Evolutionary conservation across 2,888 invertebrate species (phyloP).

Genomic region (Macaria liturata): DNA sequence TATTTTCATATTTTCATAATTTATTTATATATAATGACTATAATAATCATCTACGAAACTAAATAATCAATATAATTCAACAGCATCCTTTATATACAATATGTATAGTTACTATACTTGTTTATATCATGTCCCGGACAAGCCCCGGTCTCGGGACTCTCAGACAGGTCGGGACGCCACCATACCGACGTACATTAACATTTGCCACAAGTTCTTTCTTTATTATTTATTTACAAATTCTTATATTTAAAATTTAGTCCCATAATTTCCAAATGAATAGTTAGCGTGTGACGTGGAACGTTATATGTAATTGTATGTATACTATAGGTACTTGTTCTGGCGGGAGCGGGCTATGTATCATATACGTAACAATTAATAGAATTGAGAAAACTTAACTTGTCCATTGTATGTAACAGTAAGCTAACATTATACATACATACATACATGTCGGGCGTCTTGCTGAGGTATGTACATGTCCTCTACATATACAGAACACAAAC

Average conservation of each 20-base stretch:
- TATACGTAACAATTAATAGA: constrained; percentile 60
- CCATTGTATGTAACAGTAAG: constrained; percentile 14
- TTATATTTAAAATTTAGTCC: constrained; percentile 79
- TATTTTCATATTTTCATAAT: constrained; percentile 72
- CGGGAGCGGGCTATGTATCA: constrained; percentile 18
- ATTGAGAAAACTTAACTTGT: constrained; percentile 69
- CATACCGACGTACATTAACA: constrained; percentile 65
- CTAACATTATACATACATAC: constrained; percentile 6
- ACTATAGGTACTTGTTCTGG: constrained; percentile 26
- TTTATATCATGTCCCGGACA: constrained; percentile 43
- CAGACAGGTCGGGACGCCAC: too few species aligned
- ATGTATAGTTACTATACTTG: constrained; percentile 72
- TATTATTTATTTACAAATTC: constrained; percentile 78
- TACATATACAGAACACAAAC: too few species aligned
- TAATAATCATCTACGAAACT: constrained; percentile 81
- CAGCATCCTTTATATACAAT: constrained; percentile 81
- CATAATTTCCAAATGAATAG: constrained; percentile 74
- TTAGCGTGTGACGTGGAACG: constrained; percentile 53
- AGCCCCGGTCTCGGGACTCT: too few species aligned
- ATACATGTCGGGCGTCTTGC: too few species aligned
- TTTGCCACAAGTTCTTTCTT: constrained; percentile 78
- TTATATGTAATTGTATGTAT: constrained; percentile 16
- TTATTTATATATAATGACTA: constrained; percentile 80
- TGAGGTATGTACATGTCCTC: constrained; percentile 2
- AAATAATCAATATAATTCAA: constrained; percentile 79